phyloP scores from a whole-genome alignment of 2,888 invertebrate species.

The Emmelina monodactyla region DNA sequence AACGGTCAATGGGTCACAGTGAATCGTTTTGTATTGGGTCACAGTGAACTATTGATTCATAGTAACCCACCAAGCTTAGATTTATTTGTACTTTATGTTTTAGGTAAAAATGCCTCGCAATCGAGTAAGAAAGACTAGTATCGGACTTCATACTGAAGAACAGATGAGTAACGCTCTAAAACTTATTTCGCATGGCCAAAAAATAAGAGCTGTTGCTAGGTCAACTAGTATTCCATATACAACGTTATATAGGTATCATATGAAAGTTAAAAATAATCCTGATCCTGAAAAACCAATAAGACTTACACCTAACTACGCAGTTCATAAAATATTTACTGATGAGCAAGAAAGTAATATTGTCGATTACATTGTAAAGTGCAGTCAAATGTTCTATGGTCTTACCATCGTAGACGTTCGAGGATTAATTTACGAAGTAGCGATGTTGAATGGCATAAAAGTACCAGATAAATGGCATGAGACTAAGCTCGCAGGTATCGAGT shows the following conservation, averaged over 20 bases:
- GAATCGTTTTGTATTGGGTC: constrained; percentile 1
- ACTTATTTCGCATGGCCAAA: constrained; percentile 6
- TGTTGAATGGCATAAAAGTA: constrained; percentile 10
- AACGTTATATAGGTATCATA: constrained; percentile 9
- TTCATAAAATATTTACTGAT: constrained; percentile 3
- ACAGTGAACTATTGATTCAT: constrained; percentile 6
- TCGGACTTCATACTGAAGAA: constrained; percentile 12
- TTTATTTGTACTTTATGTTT: constrained; percentile 1
- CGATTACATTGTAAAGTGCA: constrained; percentile 6
- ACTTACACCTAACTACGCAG: constrained; percentile 6
- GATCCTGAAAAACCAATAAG: background rate
- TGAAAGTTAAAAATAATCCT: constrained; percentile 6
- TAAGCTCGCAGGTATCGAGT: constrained; percentile 16
- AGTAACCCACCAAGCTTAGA: constrained; percentile 3
- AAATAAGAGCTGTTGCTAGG: constrained; percentile 7
- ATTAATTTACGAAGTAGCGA: constrained; percentile 13
- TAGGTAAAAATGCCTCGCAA: constrained; percentile 12
- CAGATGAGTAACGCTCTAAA: constrained; percentile 10
- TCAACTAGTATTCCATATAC: constrained; percentile 5
- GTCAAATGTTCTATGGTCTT: constrained; percentile 9
- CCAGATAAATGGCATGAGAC: constrained; percentile 15
- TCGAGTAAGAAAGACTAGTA: constrained; percentile 11
- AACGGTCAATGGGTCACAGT: constrained; percentile 3
- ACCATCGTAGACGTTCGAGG: constrained; percentile 10
- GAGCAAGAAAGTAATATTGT: background rate